Conservation (phyloP, 2,888 invertebrate genomes). For the Ptychoptera contaminata region DNA sequence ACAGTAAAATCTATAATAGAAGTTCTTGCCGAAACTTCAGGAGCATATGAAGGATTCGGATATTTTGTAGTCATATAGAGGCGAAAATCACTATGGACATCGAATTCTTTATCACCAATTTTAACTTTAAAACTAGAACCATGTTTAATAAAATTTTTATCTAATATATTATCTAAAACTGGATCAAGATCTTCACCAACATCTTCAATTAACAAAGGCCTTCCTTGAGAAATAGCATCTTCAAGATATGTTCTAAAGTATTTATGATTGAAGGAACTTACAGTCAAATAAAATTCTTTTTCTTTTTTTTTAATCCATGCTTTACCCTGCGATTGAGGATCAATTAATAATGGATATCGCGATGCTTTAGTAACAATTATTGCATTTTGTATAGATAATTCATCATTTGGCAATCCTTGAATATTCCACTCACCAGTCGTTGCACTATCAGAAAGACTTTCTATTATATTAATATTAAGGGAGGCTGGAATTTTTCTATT, state of each 20-base stretch:
- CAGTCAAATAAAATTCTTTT: conserved; percentile 44
- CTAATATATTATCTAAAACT: conserved; percentile 61
- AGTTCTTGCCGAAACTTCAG: conserved; percentile 66
- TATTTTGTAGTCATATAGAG: conserved; percentile 69
- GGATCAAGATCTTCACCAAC: conserved; percentile 68
- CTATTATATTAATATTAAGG: conserved; percentile 51
- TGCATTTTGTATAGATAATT: conserved; percentile 71
- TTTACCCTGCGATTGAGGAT: conserved; percentile 76
- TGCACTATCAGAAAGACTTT: conserved; percentile 57
- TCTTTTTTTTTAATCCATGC: conserved; percentile 72
- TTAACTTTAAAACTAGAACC: conserved; percentile 60
- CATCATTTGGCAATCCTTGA: conserved; percentile 70
- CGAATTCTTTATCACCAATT: conserved; percentile 69
- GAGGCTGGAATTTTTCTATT: conserved; percentile 57
- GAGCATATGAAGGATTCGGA: conserved; percentile 70
- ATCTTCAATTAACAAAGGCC: conserved; percentile 64
- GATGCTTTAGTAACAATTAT: conserved; percentile 68
- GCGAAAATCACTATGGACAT: conserved; percentile 46
- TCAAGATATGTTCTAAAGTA: conserved; percentile 61
- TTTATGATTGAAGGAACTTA: conserved; percentile 42
- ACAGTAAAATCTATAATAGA: conserved; percentile 76
- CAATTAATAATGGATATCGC: conserved; percentile 64
- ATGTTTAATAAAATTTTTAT: conserved; percentile 67
- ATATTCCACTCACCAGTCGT: conserved; percentile 76
- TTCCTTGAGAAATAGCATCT: conserved; percentile 58